phyloP scores from a whole-genome alignment of 2,113 vertebrate species.

The Trogon surrucura region DNA sequence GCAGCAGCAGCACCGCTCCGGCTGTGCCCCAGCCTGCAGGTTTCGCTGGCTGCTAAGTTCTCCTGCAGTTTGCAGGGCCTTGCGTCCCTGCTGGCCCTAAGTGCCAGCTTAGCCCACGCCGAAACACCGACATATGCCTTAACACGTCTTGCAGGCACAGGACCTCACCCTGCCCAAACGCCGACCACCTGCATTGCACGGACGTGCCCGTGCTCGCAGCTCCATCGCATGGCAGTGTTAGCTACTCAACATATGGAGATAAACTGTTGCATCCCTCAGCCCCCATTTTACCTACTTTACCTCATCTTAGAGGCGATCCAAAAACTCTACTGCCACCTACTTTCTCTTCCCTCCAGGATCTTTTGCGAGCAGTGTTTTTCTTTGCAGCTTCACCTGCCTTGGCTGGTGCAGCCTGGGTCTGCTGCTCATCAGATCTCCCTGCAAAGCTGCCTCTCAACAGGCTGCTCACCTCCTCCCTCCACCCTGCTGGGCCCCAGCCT shows the following conservation, averaged over 20 bases:
- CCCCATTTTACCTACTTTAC: background rate
- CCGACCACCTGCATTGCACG: accelerated
- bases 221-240: accelerated
- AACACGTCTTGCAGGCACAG: background rate
- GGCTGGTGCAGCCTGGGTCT: background rate
- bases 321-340: background rate
- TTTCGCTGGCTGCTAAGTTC: background rate
- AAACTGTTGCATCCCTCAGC: background rate
- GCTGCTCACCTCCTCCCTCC: background rate
- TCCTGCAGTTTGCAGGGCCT: background rate
- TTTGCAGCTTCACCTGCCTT: background rate
- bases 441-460: background rate
- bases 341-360: background rate
- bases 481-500: background rate
- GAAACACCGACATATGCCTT: background rate
- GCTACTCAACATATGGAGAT: background rate
- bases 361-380: background rate
- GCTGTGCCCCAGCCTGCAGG: background rate
- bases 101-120: background rate
- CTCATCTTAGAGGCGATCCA: background rate
- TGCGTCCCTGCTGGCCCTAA: accelerated
- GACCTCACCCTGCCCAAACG: background rate
- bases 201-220: accelerated
- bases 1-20: background rate
- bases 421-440: background rate